phyloP scores from a whole-genome alignment of 2,113 vertebrate species.

The Stomatorhinus ivindoensis region DNA sequence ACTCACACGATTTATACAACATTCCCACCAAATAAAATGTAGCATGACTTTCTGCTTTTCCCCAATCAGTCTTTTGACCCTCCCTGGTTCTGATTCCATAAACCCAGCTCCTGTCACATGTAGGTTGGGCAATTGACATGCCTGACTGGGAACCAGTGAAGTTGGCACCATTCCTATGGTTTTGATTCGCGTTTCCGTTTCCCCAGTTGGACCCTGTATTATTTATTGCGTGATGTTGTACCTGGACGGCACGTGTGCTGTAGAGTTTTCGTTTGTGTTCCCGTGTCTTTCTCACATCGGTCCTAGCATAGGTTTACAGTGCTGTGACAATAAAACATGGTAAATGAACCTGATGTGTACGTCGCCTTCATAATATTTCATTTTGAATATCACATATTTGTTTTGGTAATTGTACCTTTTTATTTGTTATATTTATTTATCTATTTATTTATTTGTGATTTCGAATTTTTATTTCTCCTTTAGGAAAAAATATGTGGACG shows the following conservation, averaged over 20 bases:
- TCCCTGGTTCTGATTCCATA: neutral
- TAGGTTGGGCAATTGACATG: neutral
- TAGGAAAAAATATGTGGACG: neutral
- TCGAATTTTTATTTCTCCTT: neutral
- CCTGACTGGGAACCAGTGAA: neutral
- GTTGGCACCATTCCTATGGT: neutral
- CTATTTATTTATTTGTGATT: neutral
- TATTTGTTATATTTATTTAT: neutral
- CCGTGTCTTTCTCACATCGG: conserved; percentile 27
- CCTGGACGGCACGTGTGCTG: conserved; percentile 20
- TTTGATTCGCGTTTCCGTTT: neutral
- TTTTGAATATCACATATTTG: neutral
- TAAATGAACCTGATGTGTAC: conserved; percentile 21
- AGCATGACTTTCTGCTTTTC: neutral
- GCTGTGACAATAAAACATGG: conserved; percentile 44
- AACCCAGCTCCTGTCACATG: neutral
- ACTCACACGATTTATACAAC: neutral
- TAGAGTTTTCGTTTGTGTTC: conserved; percentile 34
- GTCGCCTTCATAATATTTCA: neutral
- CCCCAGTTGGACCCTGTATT: neutral
- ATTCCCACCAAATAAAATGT: neutral
- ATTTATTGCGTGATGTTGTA: conserved; percentile 3
- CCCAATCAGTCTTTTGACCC: neutral
- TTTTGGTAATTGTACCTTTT: neutral
- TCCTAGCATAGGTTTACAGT: conserved; percentile 39